Base-by-base conservation (phyloP, 2,113 vertebrate genomes). In the Antennarius striatus region DNA sequence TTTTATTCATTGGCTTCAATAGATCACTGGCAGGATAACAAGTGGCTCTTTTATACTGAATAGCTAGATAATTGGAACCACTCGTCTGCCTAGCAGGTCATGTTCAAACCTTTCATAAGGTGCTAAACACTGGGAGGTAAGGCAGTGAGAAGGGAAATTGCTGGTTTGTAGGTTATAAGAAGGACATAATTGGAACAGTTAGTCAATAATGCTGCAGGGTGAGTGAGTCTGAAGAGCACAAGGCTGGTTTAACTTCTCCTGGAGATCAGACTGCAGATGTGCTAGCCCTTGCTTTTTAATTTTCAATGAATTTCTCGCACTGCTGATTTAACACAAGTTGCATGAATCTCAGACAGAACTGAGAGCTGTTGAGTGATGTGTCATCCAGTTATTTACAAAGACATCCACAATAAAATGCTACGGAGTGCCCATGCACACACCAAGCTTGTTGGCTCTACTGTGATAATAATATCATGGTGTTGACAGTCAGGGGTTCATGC, bases 361-460 rank as follows among this genome's bases (percentile, higher is more conserved):
- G 77, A 83, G 79, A 70, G 80, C 73, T 66, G 59, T 78, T 87
- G 75, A 81, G 75, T 71, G 76, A 88, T 83, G 52, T 80, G 80
- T 85, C 66, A 60, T 67, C 68, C 54, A 6, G 72, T 49, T 69
- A 74, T 81, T 70, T 73, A 68, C 70, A 67, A 71, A 84, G 63
- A 71, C 80, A 72, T 86, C 83, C 80, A 82, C 71, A 78, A 79
- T 82, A 64, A 66, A 83, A 69, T 65, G 48, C 75, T 78, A 55
- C 55, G 60, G 55, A 48, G 63, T 58, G 75, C 66, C 58, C 10
- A 56, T 60, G 60, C 65, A 74, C 66, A 63, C 10, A 4, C 42
- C 72, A 32, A 32, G 6, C 14, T 68, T 49, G 51, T 39, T 12
- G 1, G 45, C 68, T 66, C 80, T 70, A 68, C 68, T 75, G 54